Evolutionary conservation across 2,113 vertebrate genomes (phyloP).

Genomic region (Daphoenositta chrysoptera): DNA sequence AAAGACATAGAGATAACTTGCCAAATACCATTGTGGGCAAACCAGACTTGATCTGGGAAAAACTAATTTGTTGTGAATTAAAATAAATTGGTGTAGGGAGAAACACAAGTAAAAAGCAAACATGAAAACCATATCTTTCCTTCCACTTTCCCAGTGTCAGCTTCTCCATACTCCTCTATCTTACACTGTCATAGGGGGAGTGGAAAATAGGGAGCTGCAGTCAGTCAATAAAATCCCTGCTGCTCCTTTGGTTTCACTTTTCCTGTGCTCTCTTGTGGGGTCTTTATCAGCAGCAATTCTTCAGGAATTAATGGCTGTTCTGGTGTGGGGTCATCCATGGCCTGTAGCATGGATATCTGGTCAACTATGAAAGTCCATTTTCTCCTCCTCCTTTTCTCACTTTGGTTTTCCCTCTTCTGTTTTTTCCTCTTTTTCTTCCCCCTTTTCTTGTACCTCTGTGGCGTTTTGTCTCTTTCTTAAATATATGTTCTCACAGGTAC

Average conservation of each 20-base stretch:
- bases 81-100: background rate
- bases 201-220: background rate
- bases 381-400: background rate
- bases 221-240: background rate
- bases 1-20: background rate
- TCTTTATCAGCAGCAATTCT: background rate
- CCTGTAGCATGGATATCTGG: background rate
- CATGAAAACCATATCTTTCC: background rate
- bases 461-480: background rate
- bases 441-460: background rate
- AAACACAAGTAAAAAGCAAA: background rate
- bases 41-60: background rate
- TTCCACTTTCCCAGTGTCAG: background rate
- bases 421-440: background rate
- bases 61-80: background rate
- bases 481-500: background rate
- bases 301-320: background rate
- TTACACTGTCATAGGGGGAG: background rate
- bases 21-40: background rate
- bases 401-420: background rate
- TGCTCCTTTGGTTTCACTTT: background rate
- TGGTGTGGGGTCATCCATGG: fast-evolving
- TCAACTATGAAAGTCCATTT: background rate
- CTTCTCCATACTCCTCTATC: background rate
- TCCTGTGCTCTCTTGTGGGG: background rate